A percentile compares a stretch with the other conserved stretches of the same genome.
These are phyloP conservation scores for Pristionchus fissidentatus DNA, from an alignment of 2,888 invertebrate species.

Conservation along the genomic window DNA sequence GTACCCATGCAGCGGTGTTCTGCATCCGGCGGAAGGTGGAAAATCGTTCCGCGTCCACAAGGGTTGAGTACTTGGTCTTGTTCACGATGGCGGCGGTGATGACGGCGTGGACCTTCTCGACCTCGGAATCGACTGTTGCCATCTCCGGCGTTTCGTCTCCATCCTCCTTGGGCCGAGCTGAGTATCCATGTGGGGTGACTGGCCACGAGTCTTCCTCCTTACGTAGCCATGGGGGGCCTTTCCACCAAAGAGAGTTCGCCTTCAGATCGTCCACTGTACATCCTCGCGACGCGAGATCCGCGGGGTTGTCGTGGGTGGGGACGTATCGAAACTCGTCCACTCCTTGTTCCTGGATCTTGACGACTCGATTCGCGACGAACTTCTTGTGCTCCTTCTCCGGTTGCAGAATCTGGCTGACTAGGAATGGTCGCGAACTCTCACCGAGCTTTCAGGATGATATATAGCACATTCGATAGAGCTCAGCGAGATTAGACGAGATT, in stretches of 20 bases:
- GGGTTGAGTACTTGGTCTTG: too few relatives aligned
- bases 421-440: too few relatives aligned
- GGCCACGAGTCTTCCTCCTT: constrained; percentile 6
- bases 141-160: too few relatives aligned
- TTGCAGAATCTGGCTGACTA: constrained; percentile 49
- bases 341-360: not conserved
- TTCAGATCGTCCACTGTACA: constrained; percentile 49
- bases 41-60: not conserved
- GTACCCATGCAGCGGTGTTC: not conserved
- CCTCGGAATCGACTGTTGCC: not conserved
- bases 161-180: not conserved
- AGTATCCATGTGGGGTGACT: not conserved
- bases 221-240: constrained; percentile 47
- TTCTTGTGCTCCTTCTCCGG: constrained; percentile 14
- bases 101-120: not conserved
- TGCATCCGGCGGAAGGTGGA: not conserved
- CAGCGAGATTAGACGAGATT: too few relatives aligned
- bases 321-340: constrained; percentile 56
- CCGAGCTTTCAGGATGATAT: too few relatives aligned
- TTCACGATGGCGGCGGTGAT: not conserved
- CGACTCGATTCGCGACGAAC: constrained; percentile 9
- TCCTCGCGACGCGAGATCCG: constrained; percentile 69
- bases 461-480: too few relatives aligned
- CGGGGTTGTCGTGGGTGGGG: constrained; percentile 67
- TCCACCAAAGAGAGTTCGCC: constrained; percentile 1